Evolutionary conservation across 2,888 invertebrate genomes (phyloP).

Genomic region (Mechanitis mazaeus): DNA sequence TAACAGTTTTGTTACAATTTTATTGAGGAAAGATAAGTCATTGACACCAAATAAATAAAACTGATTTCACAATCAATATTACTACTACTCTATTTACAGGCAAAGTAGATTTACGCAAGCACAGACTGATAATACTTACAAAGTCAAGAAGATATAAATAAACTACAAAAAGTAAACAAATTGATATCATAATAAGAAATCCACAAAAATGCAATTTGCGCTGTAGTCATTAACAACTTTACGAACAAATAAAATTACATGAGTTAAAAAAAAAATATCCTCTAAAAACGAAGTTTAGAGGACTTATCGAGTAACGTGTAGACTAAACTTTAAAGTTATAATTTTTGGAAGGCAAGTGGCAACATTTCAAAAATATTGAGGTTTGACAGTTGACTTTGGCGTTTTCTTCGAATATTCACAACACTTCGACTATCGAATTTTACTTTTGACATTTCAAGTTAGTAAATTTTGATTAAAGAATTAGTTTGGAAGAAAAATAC

Average conservation of each 20-base stretch:
- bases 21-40: conserved; percentile 9
- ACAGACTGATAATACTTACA: not conserved
- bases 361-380: too few relatives aligned
- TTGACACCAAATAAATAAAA: conserved; percentile 28
- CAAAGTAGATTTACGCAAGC: not conserved
- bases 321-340: too few relatives aligned
- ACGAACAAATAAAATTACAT: too few relatives aligned
- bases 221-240: too few relatives aligned
- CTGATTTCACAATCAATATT: conserved; percentile 34
- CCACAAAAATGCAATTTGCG: too few relatives aligned
- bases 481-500: conserved; percentile 22
- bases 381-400: conserved; percentile 3
- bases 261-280: too few relatives aligned
- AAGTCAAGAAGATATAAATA: too few relatives aligned
- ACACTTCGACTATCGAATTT: not conserved
- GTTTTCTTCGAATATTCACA: not conserved
- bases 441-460: conserved; percentile 1
- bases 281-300: too few relatives aligned
- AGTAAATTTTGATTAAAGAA: conserved; percentile 3
- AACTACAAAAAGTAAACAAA: too few relatives aligned
- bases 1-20: conserved; percentile 3
- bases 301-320: too few relatives aligned
- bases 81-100: conserved; percentile 23
- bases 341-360: too few relatives aligned
- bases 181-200: too few relatives aligned